Evolutionary conservation across 2,888 invertebrate species (phyloP).

Genomic region (Amiota communis): DNA sequence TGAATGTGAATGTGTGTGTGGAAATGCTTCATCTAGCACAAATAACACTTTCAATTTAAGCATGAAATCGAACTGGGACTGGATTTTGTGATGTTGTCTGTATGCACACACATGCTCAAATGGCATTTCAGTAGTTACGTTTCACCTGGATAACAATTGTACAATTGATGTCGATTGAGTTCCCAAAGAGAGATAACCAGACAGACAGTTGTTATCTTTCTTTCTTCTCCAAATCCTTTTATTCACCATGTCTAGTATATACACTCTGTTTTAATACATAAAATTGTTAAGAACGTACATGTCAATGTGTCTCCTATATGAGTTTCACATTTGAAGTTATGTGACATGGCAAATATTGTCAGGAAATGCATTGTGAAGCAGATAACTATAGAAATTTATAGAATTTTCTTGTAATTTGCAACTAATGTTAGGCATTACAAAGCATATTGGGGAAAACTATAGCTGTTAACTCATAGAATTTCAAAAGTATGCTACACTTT

Average conservation of each 20-base stretch:
- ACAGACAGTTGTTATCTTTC: neutral
- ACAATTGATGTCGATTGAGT: neutral
- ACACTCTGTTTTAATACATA: no score
- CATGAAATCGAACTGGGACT: conserved; percentile 56
- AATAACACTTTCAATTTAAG: conserved; percentile 62
- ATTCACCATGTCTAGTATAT: neutral
- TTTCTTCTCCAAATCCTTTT: neutral
- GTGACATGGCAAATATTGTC: conserved; percentile 13
- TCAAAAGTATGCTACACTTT: no score
- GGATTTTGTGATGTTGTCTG: neutral
- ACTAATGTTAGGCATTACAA: no score
- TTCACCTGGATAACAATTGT: no score
- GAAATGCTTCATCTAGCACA: conserved; percentile 47
- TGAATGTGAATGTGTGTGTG: no score
- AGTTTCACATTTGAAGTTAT: neutral
- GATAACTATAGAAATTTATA: no score
- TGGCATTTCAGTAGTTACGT: neutral
- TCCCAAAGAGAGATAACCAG: neutral
- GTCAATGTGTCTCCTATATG: no score
- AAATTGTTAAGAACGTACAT: no score
- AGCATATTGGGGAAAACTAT: no score
- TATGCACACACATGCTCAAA: neutral
- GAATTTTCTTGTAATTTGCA: no score
- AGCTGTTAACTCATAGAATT: no score
- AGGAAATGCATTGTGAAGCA: neutral